Evolutionary conservation across 2,113 vertebrate species (phyloP), one percentile per base, ranked within the genome.

Genomic region (human (Homo sapiens)): DNA sequence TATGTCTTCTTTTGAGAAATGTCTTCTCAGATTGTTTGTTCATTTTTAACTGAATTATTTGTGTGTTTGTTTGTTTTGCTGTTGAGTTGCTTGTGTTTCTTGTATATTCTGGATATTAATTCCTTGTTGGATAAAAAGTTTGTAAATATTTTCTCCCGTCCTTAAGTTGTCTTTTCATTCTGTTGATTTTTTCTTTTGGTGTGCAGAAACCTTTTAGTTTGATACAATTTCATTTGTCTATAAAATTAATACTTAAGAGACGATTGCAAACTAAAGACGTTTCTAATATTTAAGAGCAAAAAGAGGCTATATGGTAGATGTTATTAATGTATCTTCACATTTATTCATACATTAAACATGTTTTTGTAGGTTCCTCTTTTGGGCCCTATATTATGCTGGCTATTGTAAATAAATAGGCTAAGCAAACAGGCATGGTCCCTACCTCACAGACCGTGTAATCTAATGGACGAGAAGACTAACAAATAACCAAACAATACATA

Each of bases 301-400:
- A 92, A 43, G 2, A 8, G 17, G 3, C 10, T 73, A 20, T 70
- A 32, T 59, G 23, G 30, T 57, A 48, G 27, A 55, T 45, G 50
- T 16, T 16, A 43, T 11, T 32, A 68, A 68, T 52, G 68, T 83
- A 45, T 50, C 38, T 73, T 93, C 14, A 73, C 17, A 16, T 48
- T 73, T 96, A 16, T 40, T 30, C 3, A 73, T 57, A 89, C 20
- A 61, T 32, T 50, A 48, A 43, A 59, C 3, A 4, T 75, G 18
- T 75, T 43, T 81, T 55, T 22, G 1, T 89, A 64, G 8, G 9
- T 68, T 30, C 6, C 1, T 80, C 3, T 72, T 57, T 43, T 55
- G 35, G 4, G 27, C 4, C 5, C 10, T 79, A 3, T 4, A 23
- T 1, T 64, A 4, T 57, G 2, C 5, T 40, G 81, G 25, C 9